phyloP scores from a whole-genome alignment of 2,113 vertebrate genomes.

The Meleagris gallopavo region DNA sequence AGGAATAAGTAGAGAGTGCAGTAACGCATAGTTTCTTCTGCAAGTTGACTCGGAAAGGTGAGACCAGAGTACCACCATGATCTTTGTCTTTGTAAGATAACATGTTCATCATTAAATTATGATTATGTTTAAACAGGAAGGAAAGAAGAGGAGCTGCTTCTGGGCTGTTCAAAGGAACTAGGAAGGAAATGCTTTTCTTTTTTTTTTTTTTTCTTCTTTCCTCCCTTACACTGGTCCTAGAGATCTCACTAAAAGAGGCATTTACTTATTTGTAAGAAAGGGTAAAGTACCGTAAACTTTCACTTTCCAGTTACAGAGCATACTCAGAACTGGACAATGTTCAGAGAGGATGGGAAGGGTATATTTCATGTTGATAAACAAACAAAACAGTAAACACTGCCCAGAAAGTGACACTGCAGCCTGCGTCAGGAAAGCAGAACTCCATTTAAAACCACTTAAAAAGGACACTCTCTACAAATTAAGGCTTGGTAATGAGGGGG shows the following conservation, averaged over 20 bases:
- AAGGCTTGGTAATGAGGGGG: constrained; percentile 10
- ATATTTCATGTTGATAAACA: neutral
- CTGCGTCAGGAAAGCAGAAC: neutral
- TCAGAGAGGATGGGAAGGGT: constrained; percentile 18
- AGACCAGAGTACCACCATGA: neutral
- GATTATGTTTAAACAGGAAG: neutral
- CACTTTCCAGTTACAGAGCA: neutral
- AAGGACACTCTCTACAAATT: constrained; percentile 41
- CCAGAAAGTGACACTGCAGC: neutral
- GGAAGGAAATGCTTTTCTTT: neutral
- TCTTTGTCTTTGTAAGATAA: neutral
- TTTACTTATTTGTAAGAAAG: neutral
- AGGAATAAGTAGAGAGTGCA: neutral
- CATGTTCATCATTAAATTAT: neutral
- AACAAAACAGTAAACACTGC: neutral
- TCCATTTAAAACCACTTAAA: constrained; percentile 54
- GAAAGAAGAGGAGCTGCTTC: neutral
- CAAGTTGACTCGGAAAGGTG: neutral
- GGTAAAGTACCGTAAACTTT: neutral
- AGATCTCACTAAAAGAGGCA: constrained; percentile 14
- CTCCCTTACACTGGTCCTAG: neutral
- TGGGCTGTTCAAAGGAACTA: neutral
- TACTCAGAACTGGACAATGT: neutral
- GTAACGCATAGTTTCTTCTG: neutral
- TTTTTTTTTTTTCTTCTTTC: too few species aligned